These are phyloP conservation scores for Anas platyrhynchos DNA, from an alignment of 2,113 vertebrate genomes.

Conservation along the genomic window DNA sequence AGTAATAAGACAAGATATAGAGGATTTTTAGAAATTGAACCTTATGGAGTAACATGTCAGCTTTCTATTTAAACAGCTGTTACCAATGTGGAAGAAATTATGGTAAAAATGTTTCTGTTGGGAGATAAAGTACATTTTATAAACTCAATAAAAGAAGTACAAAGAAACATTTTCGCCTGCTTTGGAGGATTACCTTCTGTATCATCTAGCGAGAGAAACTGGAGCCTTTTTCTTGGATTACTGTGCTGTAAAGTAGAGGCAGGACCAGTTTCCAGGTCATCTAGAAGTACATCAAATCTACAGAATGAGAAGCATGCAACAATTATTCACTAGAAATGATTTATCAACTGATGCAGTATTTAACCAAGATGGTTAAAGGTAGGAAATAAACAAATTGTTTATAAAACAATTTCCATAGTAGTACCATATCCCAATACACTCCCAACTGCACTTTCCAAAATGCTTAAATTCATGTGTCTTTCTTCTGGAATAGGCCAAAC, in stretches of 20 bases:
- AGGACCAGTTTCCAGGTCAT: slow-evolving; percentile 80
- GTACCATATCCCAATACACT: background rate
- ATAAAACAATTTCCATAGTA: background rate
- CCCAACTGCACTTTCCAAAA: background rate
- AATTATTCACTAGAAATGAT: slow-evolving; percentile 28
- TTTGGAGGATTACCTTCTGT: slow-evolving; percentile 78
- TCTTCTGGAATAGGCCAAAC: background rate
- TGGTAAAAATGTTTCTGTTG: background rate
- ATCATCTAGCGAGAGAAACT: slow-evolving; percentile 81
- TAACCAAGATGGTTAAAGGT: too few species aligned
- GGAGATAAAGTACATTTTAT: background rate
- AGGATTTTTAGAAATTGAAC: background rate
- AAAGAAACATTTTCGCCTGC: background rate
- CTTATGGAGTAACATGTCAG: background rate
- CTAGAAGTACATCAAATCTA: slow-evolving; percentile 83
- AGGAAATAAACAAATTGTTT: background rate
- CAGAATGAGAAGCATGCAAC: slow-evolving; percentile 29
- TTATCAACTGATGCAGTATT: background rate
- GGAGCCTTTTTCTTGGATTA: slow-evolving; percentile 86
- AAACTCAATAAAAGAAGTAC: background rate
- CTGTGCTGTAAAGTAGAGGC: slow-evolving; percentile 71
- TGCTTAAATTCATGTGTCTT: background rate
- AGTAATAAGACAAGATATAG: background rate
- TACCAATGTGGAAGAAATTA: background rate
- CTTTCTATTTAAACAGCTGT: background rate